These are phyloP conservation scores for Eptatretus burgeri DNA, from an alignment of 2,113 vertebrate genomes.

Conservation along the genomic window DNA sequence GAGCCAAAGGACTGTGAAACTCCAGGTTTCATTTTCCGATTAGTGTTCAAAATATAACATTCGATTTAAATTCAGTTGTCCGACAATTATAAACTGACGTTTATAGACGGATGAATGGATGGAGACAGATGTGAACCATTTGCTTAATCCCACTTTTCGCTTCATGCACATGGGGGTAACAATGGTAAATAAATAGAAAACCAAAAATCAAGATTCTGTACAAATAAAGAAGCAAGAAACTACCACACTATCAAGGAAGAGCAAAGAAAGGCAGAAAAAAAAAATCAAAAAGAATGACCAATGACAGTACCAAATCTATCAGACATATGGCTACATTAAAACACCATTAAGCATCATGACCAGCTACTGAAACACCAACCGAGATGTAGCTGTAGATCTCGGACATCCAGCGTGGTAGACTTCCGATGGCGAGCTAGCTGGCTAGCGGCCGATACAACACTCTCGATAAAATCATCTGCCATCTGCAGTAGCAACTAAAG, in stretches of 20 bases:
- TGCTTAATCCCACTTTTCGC: too few species aligned
- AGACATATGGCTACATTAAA: not conserved
- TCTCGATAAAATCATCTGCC: constrained; percentile 92
- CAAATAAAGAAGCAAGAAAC: not conserved
- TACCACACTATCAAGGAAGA: not conserved
- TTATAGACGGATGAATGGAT: too few species aligned
- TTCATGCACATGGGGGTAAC: too few species aligned
- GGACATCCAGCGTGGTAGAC: constrained; percentile 83
- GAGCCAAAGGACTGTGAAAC: too few species aligned
- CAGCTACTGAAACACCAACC: constrained; percentile 21
- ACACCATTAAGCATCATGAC: not conserved
- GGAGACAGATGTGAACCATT: too few species aligned
- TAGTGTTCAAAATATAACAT: too few species aligned
- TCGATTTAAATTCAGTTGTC: too few species aligned
- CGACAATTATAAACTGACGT: too few species aligned
- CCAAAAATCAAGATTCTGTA: not conserved
- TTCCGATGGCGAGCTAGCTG: constrained; percentile 83
- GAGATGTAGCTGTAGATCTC: constrained; percentile 82
- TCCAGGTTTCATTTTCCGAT: too few species aligned
- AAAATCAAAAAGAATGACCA: constrained; percentile 1
- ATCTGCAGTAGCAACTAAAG: constrained; percentile 80
- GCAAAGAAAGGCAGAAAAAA: not conserved
- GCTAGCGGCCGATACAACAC: constrained; percentile 78
- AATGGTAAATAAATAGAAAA: too few species aligned
- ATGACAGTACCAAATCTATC: not conserved